These are phyloP conservation scores for Hemibagrus guttatus DNA, from an alignment of 2,797 vertebrate genomes.

Conservation along the genomic window DNA sequence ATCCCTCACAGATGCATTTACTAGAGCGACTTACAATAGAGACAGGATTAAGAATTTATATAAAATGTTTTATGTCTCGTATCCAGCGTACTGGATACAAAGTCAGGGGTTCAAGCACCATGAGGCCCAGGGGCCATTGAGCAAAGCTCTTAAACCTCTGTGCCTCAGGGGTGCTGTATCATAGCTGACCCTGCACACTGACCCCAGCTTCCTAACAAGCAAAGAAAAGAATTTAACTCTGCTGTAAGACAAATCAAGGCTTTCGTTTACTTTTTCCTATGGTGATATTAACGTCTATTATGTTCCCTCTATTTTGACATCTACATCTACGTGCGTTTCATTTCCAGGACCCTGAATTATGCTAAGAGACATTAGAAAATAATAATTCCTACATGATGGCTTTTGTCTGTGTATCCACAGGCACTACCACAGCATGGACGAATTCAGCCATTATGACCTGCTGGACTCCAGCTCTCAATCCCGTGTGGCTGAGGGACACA, in stretches of 20 bases:
- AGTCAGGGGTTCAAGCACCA: too few relatives aligned
- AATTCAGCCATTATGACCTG: conserved; percentile 98
- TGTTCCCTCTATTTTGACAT: not conserved
- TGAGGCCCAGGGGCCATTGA: too few relatives aligned
- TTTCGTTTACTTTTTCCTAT: not conserved
- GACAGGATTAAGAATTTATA: not conserved
- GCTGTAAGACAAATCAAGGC: too few relatives aligned
- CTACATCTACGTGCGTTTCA: not conserved
- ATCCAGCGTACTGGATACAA: not conserved
- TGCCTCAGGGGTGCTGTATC: too few relatives aligned
- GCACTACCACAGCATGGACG: conserved; percentile 98
- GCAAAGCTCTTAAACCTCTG: too few relatives aligned
- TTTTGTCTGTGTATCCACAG: conserved; percentile 66
- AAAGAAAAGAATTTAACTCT: too few relatives aligned
- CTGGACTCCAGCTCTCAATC: conserved; percentile 84
- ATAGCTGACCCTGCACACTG: too few relatives aligned
- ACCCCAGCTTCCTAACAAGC: too few relatives aligned
- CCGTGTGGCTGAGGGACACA: conserved; percentile 95
- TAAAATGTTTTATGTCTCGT: not conserved
- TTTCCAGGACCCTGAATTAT: not conserved
- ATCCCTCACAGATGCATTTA: not conserved
- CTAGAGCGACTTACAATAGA: not conserved
- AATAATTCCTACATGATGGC: not conserved
- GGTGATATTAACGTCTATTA: not conserved
- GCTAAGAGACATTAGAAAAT: not conserved